These are phyloP conservation scores for Nebria ingens DNA, from an alignment of 1,140 invertebrate species.

Conservation along the genomic window DNA sequence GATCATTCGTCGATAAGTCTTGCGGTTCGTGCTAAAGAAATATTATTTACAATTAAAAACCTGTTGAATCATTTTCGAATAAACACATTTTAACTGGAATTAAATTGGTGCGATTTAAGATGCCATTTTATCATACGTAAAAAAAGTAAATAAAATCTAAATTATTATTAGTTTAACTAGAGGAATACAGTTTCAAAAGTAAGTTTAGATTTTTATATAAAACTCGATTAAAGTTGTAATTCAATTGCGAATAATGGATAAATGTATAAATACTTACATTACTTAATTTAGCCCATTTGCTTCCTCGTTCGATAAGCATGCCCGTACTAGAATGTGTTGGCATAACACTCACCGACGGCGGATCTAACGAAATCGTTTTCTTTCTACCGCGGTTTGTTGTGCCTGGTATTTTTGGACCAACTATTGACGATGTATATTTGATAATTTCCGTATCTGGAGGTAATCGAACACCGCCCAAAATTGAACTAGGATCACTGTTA, in stretches of 20 bases:
- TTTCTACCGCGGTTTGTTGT: conserved; percentile 72
- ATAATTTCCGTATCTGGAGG: conserved; percentile 84
- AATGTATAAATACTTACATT: conserved; percentile 19
- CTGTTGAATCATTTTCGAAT: background rate
- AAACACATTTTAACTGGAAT: background rate
- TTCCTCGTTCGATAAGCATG: conserved; percentile 38
- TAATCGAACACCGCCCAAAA: conserved; percentile 65
- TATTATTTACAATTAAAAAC: background rate
- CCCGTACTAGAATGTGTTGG: conserved; percentile 31
- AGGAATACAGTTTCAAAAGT: conserved; percentile 13
- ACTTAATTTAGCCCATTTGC: conserved; percentile 40
- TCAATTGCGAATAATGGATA: too few relatives aligned
- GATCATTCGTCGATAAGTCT: conserved; percentile 35
- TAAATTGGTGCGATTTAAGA: too few relatives aligned
- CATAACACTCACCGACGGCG: conserved; percentile 61
- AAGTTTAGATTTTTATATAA: too few relatives aligned
- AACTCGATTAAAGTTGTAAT: too few relatives aligned
- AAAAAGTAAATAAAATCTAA: background rate
- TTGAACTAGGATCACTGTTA: conserved; percentile 60
- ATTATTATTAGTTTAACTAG: conserved; percentile 14
- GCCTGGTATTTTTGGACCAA: conserved; percentile 69
- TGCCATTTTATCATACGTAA: too few relatives aligned
- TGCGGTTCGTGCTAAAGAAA: background rate
- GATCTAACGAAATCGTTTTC: conserved; percentile 76
- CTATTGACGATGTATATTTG: conserved; percentile 75